These are phyloP conservation scores for Syrista parreyssii DNA, from an alignment of 2,888 invertebrate genomes.

Conservation along the genomic window DNA sequence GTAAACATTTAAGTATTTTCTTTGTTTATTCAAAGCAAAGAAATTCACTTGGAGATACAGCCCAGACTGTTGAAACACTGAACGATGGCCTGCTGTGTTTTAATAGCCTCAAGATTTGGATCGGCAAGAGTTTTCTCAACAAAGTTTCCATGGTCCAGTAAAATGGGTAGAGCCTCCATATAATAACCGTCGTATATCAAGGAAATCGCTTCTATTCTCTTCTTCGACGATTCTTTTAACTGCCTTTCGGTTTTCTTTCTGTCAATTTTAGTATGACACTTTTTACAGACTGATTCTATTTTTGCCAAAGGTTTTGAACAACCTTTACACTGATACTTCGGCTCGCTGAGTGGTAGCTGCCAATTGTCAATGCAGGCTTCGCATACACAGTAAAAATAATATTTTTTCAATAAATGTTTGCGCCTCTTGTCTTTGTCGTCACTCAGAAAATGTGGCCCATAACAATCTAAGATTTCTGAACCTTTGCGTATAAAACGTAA, in stretches of 20 bases:
- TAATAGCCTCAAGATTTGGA: slow-evolving; percentile 56
- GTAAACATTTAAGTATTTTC: neutral
- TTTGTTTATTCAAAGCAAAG: neutral
- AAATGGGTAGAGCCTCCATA: slow-evolving; percentile 48
- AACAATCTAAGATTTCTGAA: slow-evolving; percentile 66
- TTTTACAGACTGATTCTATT: slow-evolving; percentile 27
- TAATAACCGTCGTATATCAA: slow-evolving; percentile 57
- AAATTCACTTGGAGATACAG: slow-evolving; percentile 24
- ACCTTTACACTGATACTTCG: slow-evolving; percentile 46
- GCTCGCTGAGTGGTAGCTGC: slow-evolving; percentile 47
- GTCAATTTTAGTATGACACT: slow-evolving; percentile 44
- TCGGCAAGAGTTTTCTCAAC: slow-evolving; percentile 50
- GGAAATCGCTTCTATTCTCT: slow-evolving; percentile 45
- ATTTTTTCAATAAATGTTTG: slow-evolving; percentile 59
- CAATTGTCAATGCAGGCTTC: slow-evolving; percentile 63
- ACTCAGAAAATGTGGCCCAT: slow-evolving; percentile 65
- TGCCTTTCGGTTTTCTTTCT: slow-evolving; percentile 40
- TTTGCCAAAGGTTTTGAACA: slow-evolving; percentile 31
- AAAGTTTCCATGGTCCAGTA: slow-evolving; percentile 51
- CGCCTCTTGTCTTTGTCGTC: slow-evolving; percentile 52
- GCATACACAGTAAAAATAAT: slow-evolving; percentile 65
- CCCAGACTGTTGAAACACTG: slow-evolving; percentile 60
- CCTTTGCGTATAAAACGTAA: slow-evolving; percentile 60
- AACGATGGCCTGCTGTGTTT: slow-evolving; percentile 61
- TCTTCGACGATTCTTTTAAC: slow-evolving; percentile 48